A percentile compares a stretch with the other conserved stretches of the same genome.
phyloP scores from a whole-genome alignment of 2,113 vertebrate genomes.

The Alaudala cheleensis region DNA sequence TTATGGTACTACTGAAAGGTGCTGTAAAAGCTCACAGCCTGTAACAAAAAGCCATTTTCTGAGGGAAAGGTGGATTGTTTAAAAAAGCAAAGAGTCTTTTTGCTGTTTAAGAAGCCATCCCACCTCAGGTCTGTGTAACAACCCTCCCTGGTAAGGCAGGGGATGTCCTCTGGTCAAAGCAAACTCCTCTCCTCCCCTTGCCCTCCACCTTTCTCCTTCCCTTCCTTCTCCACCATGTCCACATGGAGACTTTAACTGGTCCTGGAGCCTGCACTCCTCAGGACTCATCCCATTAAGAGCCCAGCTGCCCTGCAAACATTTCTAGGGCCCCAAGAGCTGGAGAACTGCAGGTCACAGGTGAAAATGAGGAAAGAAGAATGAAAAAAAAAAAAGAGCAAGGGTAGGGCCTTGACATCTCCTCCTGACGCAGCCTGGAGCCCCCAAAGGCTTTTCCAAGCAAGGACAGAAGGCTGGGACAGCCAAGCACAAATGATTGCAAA shows the following conservation, averaged over 20 bases:
- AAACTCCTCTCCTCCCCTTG: background rate
- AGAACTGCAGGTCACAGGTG: background rate
- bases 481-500: background rate
- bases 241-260: background rate
- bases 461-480: background rate
- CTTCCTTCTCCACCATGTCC: background rate
- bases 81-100: background rate
- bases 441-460: background rate
- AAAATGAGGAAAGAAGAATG: background rate
- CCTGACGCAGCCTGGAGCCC: background rate
- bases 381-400: background rate
- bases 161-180: background rate
- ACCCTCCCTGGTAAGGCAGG: background rate
- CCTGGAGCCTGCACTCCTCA: background rate
- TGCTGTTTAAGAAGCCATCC: background rate
- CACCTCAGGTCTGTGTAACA: background rate
- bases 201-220: background rate
- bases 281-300: background rate
- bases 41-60: background rate
- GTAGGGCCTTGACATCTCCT: background rate
- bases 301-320: background rate
- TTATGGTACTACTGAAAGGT: background rate
- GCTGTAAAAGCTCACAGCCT: background rate
- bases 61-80: background rate
- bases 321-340: background rate